A percentile compares a stretch with the other conserved stretches of the same genome.
Evolutionary conservation across 2,888 invertebrate species (phyloP).

Genomic region (Phymatocera aterrima): DNA sequence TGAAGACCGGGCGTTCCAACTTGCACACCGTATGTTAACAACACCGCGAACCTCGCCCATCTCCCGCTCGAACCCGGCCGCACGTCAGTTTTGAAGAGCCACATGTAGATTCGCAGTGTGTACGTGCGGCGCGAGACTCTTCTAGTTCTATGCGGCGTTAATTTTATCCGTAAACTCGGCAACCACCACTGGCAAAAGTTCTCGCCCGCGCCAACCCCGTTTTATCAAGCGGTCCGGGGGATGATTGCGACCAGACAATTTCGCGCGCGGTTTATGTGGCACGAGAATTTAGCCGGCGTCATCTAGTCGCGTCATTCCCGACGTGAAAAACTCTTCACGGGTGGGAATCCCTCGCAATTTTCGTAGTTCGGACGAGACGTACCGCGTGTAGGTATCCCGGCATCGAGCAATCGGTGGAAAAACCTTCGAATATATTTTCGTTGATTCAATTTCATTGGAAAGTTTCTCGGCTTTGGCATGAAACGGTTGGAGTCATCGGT

Average conservation of each 20-base stretch:
- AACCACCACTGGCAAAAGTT: slow-evolving; percentile 14
- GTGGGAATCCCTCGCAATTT: too few relatives aligned
- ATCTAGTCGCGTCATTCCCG: not conserved
- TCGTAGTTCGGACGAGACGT: too few relatives aligned
- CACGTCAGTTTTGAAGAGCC: slow-evolving; percentile 36
- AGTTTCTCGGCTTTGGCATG: too few relatives aligned
- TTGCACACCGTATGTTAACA: slow-evolving; percentile 12
- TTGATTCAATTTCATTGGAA: too few relatives aligned
- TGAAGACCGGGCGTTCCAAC: slow-evolving; percentile 26
- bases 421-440: too few relatives aligned
- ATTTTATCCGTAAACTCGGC: slow-evolving; percentile 1
- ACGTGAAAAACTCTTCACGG: slow-evolving; percentile 2
- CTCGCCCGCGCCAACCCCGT: not conserved
- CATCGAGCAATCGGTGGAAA: too few relatives aligned
- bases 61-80: not conserved
- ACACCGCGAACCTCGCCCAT: not conserved
- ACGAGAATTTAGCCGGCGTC: not conserved
- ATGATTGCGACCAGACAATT: slow-evolving; percentile 15
- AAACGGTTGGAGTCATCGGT: too few relatives aligned
- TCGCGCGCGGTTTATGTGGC: not conserved
- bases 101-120: not conserved
- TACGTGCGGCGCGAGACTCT: not conserved
- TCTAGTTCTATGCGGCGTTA: slow-evolving; percentile 1
- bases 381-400: too few relatives aligned
- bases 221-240: slow-evolving; percentile 36